Evolutionary conservation across 2,888 invertebrate genomes (phyloP).

Genomic region (Isotomurus palustris): DNA sequence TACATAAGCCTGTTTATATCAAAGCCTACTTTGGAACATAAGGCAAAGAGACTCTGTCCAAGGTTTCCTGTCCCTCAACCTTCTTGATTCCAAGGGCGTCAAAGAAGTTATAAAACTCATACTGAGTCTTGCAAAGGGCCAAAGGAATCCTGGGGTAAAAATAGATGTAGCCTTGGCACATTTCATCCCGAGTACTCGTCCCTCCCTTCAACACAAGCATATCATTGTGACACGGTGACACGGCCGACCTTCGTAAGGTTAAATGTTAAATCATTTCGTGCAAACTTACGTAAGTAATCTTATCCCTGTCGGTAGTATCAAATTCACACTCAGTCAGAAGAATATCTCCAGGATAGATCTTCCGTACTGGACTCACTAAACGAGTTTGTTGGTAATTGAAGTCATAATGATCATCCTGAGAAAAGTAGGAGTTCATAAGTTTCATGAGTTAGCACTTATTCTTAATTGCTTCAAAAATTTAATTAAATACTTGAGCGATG

Average conservation of each 20-base stretch:
- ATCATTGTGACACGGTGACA: neutral
- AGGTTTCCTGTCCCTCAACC: slow-evolving; percentile 28
- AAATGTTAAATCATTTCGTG: neutral
- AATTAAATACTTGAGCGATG: slow-evolving; percentile 61
- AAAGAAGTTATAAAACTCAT: slow-evolving; percentile 77
- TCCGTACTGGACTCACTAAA: slow-evolving; percentile 67
- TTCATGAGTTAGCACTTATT: neutral
- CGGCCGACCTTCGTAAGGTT: neutral
- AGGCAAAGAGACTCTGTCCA: slow-evolving; percentile 26
- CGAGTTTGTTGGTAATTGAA: slow-evolving; percentile 80
- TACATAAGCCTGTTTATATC: slow-evolving; percentile 12
- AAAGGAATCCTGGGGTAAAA: slow-evolving; percentile 78
- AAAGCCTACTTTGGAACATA: slow-evolving; percentile 22
- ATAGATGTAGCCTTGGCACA: slow-evolving; percentile 77
- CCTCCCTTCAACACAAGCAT: slow-evolving; percentile 57
- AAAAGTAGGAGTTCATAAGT: neutral
- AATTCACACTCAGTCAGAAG: slow-evolving; percentile 80
- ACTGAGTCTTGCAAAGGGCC: slow-evolving; percentile 79
- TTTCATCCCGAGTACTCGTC: slow-evolving; percentile 77
- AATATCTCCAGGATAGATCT: slow-evolving; percentile 72
- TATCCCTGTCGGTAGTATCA: slow-evolving; percentile 63
- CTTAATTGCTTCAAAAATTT: neutral
- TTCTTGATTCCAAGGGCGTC: slow-evolving; percentile 73
- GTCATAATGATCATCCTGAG: slow-evolving; percentile 73
- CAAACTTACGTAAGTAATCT: slow-evolving; percentile 59